A percentile compares a stretch with the other conserved stretches of the same genome.
phyloP scores from a whole-genome alignment of 2,113 vertebrate species.

The Rallus limicola region DNA sequence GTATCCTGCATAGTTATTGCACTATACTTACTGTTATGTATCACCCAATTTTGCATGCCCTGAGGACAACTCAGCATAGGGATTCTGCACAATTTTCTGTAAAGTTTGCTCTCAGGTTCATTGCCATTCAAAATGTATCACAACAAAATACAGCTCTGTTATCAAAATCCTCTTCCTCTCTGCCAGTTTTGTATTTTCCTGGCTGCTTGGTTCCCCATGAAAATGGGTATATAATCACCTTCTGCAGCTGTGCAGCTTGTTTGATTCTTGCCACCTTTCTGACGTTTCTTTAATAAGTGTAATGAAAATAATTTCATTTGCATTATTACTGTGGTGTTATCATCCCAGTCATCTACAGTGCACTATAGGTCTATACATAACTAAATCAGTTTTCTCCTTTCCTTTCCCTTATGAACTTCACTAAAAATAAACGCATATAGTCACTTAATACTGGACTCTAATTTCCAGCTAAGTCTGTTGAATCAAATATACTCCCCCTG shows the following conservation, averaged over 20 bases:
- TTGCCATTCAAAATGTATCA: slow-evolving; percentile 30
- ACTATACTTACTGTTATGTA: background rate
- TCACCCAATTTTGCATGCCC: background rate
- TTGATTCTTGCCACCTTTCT: background rate
- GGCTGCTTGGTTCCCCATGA: background rate
- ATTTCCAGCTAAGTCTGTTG: background rate
- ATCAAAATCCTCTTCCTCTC: background rate
- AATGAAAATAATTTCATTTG: background rate
- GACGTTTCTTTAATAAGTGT: background rate
- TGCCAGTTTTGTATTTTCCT: background rate
- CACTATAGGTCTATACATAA: background rate
- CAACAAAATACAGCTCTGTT: background rate
- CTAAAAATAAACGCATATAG: background rate
- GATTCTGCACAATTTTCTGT: slow-evolving; percentile 9
- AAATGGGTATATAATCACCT: background rate
- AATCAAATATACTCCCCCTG: background rate
- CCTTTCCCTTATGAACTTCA: background rate
- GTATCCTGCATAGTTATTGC: background rate
- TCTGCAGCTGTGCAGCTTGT: background rate
- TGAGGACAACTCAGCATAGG: background rate
- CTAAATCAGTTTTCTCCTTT: background rate
- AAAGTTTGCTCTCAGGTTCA: slow-evolving; percentile 5
- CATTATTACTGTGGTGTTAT: background rate
- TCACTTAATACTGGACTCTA: background rate
- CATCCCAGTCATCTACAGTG: background rate